Percentiles rank a stretch among this genome's conserved stretches.
phyloP scores from a whole-genome alignment of 2,113 vertebrate genomes.

The Spea bombifrons region DNA sequence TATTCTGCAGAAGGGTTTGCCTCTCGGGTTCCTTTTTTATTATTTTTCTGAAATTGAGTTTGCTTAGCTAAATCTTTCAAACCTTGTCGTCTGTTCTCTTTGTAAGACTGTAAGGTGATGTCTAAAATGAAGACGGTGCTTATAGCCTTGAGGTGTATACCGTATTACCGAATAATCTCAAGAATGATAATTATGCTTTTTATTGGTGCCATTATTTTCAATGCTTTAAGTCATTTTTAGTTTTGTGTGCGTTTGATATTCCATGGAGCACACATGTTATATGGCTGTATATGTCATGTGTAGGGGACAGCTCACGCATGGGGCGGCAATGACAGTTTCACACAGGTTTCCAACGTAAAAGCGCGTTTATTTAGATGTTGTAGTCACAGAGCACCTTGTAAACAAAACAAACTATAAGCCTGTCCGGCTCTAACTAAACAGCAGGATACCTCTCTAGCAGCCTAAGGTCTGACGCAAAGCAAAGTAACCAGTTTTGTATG shows the following conservation, averaged over 20 bases:
- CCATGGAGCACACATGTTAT: neutral
- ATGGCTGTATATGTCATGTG: conserved; percentile 7
- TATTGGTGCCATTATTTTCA: conserved; percentile 3
- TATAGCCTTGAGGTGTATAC: neutral
- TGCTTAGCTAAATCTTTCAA: neutral
- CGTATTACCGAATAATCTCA: neutral
- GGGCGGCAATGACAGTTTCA: too few species aligned
- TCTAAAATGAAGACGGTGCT: neutral
- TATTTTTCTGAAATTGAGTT: neutral
- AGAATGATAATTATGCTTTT: conserved; percentile 5
- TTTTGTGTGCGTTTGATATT: conserved; percentile 6
- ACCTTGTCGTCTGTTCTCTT: neutral
- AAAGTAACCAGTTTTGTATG: too few species aligned
- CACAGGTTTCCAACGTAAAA: too few species aligned
- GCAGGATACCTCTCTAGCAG: too few species aligned
- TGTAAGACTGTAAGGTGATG: neutral
- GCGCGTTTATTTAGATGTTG: too few species aligned
- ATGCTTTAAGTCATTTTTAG: neutral
- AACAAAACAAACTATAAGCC: too few species aligned
- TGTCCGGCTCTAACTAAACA: too few species aligned
- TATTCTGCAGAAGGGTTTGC: neutral
- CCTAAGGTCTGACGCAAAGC: too few species aligned
- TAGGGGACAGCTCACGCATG: too few species aligned
- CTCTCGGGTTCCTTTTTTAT: neutral
- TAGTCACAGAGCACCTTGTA: too few species aligned